These are phyloP conservation scores for Centropristis striata DNA, from an alignment of 2,113 vertebrate genomes.

Conservation along the genomic window DNA sequence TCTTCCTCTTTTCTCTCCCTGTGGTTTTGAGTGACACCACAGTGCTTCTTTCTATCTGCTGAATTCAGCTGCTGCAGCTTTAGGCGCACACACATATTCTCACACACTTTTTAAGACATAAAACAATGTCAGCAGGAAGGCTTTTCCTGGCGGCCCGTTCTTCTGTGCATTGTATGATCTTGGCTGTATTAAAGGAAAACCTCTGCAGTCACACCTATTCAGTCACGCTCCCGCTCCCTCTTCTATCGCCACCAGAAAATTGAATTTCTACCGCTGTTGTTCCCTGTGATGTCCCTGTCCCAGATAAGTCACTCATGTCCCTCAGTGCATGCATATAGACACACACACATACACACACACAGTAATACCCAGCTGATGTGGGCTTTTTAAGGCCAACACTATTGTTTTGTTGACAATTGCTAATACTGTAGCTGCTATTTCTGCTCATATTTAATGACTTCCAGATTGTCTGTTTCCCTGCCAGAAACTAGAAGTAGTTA, in stretches of 20 bases:
- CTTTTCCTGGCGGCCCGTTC: constrained; percentile 59
- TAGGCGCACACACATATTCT: constrained; percentile 27
- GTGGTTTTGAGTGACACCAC: constrained; percentile 72
- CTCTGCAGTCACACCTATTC: constrained; percentile 79
- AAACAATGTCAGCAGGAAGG: constrained; percentile 79
- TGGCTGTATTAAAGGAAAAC: constrained; percentile 69
- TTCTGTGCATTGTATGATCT: constrained; percentile 71
- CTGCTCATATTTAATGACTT: constrained; percentile 21
- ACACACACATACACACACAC: constrained; percentile 25
- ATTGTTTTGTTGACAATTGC: constrained; percentile 51
- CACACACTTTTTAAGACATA: constrained; percentile 60
- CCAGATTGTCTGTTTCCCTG: neutral
- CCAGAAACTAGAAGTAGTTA: neutral
- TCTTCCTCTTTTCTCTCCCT: constrained; percentile 34
- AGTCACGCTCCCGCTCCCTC: constrained; percentile 65
- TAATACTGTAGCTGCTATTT: constrained; percentile 28
- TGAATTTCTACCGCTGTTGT: constrained; percentile 75
- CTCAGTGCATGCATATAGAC: constrained; percentile 52
- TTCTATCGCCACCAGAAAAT: constrained; percentile 74
- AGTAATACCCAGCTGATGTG: constrained; percentile 7
- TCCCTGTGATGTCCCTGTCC: constrained; percentile 79
- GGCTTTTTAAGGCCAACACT: constrained; percentile 12
- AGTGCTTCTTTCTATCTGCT: constrained; percentile 71
- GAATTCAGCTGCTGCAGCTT: constrained; percentile 75
- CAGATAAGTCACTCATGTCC: constrained; percentile 81